These are phyloP conservation scores for Shinisaurus crocodilurus DNA, from an alignment of 2,113 vertebrate genomes.

Conservation along the genomic window DNA sequence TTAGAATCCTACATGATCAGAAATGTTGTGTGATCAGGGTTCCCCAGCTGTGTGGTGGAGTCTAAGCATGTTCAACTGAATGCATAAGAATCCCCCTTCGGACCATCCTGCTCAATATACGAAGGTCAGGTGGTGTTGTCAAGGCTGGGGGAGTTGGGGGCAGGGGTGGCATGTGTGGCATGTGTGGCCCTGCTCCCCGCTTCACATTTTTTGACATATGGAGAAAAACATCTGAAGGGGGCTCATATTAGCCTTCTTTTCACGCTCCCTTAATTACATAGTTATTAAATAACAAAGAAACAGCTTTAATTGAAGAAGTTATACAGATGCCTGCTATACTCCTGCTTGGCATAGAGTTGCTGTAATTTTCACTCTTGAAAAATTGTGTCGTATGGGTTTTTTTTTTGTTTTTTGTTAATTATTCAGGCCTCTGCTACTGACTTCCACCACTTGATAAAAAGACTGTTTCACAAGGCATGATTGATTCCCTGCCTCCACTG, in stretches of 20 bases:
- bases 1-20: not conserved
- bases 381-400: conserved; percentile 12
- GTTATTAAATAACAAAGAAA: conserved; percentile 15
- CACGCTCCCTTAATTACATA: not conserved
- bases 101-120: too few relatives aligned
- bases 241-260: not conserved
- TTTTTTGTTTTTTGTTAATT: conserved; percentile 17
- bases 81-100: too few relatives aligned
- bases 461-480: not conserved
- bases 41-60: too few relatives aligned
- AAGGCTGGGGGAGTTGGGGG: not conserved
- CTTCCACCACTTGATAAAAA: conserved; percentile 7
- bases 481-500: not conserved
- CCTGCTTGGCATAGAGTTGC: not conserved
- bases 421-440: not conserved
- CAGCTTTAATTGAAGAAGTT: not conserved
- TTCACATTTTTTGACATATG: not conserved
- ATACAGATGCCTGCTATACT: conserved; percentile 1
- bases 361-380: conserved; percentile 28
- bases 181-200: not conserved
- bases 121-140: not conserved
- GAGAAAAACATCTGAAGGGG: not conserved
- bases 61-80: too few relatives aligned
- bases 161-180: not conserved
- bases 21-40: not conserved